Percentiles rank a stretch among this genome's conserved stretches.
Evolutionary conservation across 2,888 invertebrate species (phyloP).

Genomic region (Melangyna quadrimaculata): DNA sequence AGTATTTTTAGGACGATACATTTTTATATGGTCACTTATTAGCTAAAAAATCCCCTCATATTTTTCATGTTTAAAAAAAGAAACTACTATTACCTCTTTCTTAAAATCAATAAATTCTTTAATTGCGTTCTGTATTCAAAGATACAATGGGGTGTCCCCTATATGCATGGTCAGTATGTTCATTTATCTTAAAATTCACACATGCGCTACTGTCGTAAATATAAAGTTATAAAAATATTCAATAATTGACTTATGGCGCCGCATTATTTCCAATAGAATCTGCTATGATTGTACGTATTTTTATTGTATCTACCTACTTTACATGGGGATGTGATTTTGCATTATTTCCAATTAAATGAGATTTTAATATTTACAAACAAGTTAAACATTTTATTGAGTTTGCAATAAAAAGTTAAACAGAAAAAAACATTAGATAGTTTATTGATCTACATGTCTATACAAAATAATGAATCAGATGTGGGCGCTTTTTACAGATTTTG

Average conservation of each 20-base stretch:
- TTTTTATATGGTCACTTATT: not conserved
- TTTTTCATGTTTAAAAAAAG: not conserved
- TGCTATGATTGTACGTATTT: not conserved
- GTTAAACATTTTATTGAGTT: not conserved
- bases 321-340: not conserved
- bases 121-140: not conserved
- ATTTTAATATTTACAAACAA: not conserved
- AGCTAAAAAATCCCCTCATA: not conserved
- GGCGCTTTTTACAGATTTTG: not conserved
- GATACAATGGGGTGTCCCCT: not conserved
- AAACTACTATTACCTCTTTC: not conserved
- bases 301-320: not conserved
- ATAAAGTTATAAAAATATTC: conserved; percentile 20
- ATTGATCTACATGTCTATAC: not conserved
- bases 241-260: conserved; percentile 41
- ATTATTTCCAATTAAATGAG: not conserved
- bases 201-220: conserved; percentile 34
- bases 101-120: not conserved
- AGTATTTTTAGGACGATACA: not conserved
- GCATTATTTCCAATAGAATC: conserved; percentile 7
- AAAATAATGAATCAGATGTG: not conserved
- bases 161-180: not conserved
- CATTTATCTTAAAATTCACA: not conserved
- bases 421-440: not conserved
- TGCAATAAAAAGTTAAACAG: not conserved